Percentiles rank a stretch among this genome's conserved stretches.
Evolutionary conservation across 2,888 invertebrate species (phyloP).

Genomic region (Zygothrica quintamaculata): DNA sequence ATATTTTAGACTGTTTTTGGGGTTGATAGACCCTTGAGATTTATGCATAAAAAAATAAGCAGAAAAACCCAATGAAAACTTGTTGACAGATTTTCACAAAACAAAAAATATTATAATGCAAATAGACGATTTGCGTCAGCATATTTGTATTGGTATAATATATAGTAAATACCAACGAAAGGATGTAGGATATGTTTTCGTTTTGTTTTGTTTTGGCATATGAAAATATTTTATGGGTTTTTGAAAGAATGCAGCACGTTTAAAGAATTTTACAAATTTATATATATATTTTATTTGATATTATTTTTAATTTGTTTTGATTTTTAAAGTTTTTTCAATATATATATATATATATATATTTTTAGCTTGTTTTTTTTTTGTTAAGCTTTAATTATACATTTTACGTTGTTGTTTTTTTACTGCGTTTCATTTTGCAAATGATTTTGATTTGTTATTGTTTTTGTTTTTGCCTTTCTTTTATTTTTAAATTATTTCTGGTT

Average conservation of each 20-base stretch:
- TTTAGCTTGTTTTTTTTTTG: constrained; percentile 6
- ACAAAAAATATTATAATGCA: constrained; percentile 1
- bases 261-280: too few species aligned
- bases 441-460: constrained; percentile 35
- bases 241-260: too few species aligned
- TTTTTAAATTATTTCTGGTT: constrained; percentile 39
- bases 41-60: too few species aligned
- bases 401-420: constrained; percentile 43
- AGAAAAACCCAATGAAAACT: neutral
- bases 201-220: too few species aligned
- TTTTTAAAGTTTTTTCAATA: neutral
- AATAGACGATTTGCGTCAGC: neutral
- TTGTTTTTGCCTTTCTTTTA: constrained; percentile 17
- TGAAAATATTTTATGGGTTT: too few species aligned
- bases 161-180: too few species aligned
- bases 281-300: too few species aligned
- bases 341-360: neutral
- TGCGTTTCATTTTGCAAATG: constrained; percentile 20
- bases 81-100: constrained; percentile 13
- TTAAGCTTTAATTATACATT: constrained; percentile 23
- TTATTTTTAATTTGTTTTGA: too few species aligned
- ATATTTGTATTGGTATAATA: too few species aligned
- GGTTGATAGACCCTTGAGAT: constrained; percentile 40
- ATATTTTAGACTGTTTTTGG: constrained; percentile 20
- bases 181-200: too few species aligned